phyloP scores from a whole-genome alignment of 2,888 invertebrate genomes.

The Agrochola lota region DNA sequence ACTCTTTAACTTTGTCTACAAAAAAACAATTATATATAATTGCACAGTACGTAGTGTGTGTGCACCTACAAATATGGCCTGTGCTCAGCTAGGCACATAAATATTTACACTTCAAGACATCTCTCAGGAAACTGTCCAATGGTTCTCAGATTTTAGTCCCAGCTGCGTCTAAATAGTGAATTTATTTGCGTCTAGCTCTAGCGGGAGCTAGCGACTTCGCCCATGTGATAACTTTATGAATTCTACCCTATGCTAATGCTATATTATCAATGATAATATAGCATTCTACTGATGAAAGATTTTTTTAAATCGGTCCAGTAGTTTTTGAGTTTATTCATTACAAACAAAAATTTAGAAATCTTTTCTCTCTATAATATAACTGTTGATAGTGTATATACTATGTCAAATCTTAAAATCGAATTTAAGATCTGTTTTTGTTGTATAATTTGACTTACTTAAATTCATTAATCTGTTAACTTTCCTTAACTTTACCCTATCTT shows the following conservation, averaged over 20 bases:
- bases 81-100: not conserved
- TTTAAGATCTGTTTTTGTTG: not conserved
- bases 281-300: no score
- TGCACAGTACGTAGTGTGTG: not conserved
- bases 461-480: no score
- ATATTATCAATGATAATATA: no score
- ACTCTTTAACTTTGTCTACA: no score
- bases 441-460: not conserved
- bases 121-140: not conserved
- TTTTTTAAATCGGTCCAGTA: no score
- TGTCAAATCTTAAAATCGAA: not conserved
- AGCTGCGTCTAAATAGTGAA: not conserved
- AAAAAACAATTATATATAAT: not conserved
- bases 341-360: no score
- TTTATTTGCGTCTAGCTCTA: not conserved
- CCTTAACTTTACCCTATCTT: not conserved
- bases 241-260: no score
- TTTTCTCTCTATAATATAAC: no score
- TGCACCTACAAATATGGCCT: conserved; percentile 8
- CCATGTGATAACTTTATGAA: no score
- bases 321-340: no score
- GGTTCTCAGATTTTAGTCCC: conserved; percentile 1
- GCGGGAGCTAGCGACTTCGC: no score
- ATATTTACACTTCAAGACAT: not conserved
- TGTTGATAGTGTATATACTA: not conserved